Percentiles rank a stretch among this genome's conserved stretches.
Conservation (phyloP, 2,113 vertebrate species). For the Sigmodon hispidus region DNA sequence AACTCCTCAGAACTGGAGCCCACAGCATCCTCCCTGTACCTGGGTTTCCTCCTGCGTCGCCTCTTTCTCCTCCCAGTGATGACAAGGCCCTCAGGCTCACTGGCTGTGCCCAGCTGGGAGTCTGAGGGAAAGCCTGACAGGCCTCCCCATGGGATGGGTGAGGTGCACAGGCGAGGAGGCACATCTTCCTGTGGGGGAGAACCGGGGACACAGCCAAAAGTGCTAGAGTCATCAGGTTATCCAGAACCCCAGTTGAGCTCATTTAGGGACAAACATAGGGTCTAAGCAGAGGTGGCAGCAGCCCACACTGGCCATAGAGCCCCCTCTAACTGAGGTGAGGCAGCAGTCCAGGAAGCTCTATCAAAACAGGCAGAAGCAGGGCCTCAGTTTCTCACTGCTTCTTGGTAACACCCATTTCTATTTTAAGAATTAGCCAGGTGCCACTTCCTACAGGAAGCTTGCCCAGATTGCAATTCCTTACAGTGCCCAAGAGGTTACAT, state of each 20-base stretch:
- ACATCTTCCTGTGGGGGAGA: conserved; percentile 81
- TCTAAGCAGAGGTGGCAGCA: not conserved
- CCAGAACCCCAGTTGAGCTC: not conserved
- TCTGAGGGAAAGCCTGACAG: not conserved
- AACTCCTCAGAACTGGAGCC: conserved; percentile 87
- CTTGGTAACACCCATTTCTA: not conserved
- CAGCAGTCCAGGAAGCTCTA: not conserved
- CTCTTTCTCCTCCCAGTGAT: conserved; percentile 82
- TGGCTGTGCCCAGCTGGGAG: conserved; percentile 40
- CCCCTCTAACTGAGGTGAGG: not conserved
- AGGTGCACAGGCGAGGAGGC: conserved; percentile 89
- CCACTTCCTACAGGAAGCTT: conserved; percentile 44
- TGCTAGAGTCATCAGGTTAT: not conserved
- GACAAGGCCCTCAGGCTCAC: not conserved
- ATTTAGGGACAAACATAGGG: not conserved
- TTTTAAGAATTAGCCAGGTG: not conserved
- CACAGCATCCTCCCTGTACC: conserved; percentile 76
- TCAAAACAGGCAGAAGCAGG: not conserved
- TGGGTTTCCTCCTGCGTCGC: conserved; percentile 85
- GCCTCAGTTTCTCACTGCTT: not conserved
- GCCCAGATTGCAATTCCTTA: not conserved
- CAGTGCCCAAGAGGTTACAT: not conserved
- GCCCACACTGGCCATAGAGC: not conserved
- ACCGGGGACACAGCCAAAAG: not conserved
- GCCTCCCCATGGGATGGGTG: conserved; percentile 87